Percentiles rank a stretch among this genome's conserved stretches.
These are phyloP conservation scores for Pseudochirops corinnae DNA, from an alignment of 2,797 vertebrate species.

Conservation along the genomic window DNA sequence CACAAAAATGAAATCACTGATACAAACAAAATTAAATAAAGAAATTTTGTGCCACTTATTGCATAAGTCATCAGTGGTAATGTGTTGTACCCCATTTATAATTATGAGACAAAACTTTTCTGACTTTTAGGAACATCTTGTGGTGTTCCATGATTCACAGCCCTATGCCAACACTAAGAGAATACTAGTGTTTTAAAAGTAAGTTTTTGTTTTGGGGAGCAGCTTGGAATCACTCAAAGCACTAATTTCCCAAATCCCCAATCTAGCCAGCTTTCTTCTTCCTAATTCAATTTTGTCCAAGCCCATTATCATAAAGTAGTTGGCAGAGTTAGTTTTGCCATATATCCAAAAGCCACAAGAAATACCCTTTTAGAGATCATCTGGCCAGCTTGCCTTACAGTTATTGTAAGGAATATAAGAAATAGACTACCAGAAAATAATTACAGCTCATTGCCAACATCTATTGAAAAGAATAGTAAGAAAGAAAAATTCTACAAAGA, in stretches of 20 bases:
- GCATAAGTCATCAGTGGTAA: not conserved
- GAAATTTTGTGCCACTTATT: not conserved
- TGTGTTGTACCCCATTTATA: not conserved
- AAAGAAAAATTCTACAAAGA: not conserved
- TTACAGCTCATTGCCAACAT: not conserved
- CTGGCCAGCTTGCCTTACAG: not conserved
- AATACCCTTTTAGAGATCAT: not conserved
- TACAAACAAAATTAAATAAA: not conserved
- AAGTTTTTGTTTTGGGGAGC: not conserved
- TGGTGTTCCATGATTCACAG: not conserved
- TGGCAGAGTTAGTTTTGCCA: not conserved
- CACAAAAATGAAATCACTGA: not conserved
- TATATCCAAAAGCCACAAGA: not conserved
- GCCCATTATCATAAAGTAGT: not conserved
- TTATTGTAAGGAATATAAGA: not conserved
- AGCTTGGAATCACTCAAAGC: not conserved
- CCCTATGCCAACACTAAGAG: not conserved
- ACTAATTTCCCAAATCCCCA: not conserved
- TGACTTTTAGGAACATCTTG: not conserved
- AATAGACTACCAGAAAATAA: slow-evolving; percentile 5
- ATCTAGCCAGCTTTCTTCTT: not conserved
- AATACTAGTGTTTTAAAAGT: not conserved
- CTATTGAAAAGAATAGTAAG: not conserved
- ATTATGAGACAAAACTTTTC: not conserved
- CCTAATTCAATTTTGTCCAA: not conserved